Conservation (phyloP, 2,113 vertebrate species). For the Beaufortia kweichowensis region DNA sequence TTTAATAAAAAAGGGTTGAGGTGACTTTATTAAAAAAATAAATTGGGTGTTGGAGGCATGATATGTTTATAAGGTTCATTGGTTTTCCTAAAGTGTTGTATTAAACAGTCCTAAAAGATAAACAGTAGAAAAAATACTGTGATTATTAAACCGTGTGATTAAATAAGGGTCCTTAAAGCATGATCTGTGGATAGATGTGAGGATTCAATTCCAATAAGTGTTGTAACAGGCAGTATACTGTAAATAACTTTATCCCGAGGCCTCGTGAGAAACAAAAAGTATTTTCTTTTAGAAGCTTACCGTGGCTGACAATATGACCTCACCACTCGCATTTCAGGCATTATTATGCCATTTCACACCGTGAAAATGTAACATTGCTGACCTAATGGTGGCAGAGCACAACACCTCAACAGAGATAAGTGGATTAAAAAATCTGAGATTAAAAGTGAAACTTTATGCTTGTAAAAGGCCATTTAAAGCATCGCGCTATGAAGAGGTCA, state of each 20-base stretch:
- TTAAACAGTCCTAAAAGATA: not conserved
- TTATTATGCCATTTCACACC: not conserved
- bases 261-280: not conserved
- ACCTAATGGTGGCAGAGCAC: too few relatives aligned
- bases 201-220: not conserved
- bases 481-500: constrained; percentile 27
- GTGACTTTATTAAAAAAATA: not conserved
- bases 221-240: constrained; percentile 10
- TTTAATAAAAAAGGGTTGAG: not conserved
- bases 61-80: constrained; percentile 26
- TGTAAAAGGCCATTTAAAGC: constrained; percentile 1
- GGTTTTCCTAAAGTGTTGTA: not conserved
- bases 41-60: constrained; percentile 11
- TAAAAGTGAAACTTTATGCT: not conserved
- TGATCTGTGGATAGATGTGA: not conserved
- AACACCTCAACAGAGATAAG: too few relatives aligned
- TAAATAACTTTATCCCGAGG: not conserved
- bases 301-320: not conserved
- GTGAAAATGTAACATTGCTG: not conserved
- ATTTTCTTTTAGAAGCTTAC: not conserved
- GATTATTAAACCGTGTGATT: not conserved
- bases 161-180: constrained; percentile 1
- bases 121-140: not conserved
- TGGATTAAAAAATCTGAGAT: not conserved
- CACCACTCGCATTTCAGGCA: not conserved